Evolutionary conservation across 2,888 invertebrate species (phyloP).

Genomic region (Phengaris arion): DNA sequence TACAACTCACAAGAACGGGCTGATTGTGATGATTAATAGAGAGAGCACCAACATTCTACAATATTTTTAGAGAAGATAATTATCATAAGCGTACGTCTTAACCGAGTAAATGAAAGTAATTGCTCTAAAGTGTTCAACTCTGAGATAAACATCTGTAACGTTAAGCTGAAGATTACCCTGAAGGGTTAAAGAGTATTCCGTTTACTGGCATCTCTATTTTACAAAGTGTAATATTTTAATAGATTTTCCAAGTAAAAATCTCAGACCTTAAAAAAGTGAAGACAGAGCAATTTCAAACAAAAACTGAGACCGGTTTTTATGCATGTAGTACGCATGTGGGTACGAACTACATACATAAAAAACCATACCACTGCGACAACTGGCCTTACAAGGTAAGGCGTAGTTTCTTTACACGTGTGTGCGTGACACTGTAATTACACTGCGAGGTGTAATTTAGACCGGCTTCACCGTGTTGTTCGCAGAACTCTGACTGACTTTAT

Average conservation of each 20-base stretch:
- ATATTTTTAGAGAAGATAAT: slow-evolving; percentile 12
- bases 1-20: background rate
- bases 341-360: too few species aligned
- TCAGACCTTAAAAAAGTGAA: too few species aligned
- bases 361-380: too few species aligned
- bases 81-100: slow-evolving; percentile 8
- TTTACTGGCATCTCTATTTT: background rate
- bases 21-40: slow-evolving; percentile 24
- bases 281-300: too few species aligned
- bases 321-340: too few species aligned
- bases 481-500: too few species aligned
- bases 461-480: too few species aligned
- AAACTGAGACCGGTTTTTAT: too few species aligned
- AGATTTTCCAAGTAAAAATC: background rate
- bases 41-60: slow-evolving; percentile 13
- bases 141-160: slow-evolving; percentile 11
- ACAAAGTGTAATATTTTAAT: background rate
- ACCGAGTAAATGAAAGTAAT: slow-evolving; percentile 15
- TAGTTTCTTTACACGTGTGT: too few species aligned
- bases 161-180: background rate
- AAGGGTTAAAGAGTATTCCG: background rate
- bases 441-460: too few species aligned
- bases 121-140: slow-evolving; percentile 8
- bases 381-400: too few species aligned
- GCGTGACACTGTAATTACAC: too few species aligned